phyloP scores from a whole-genome alignment of 2,797 vertebrate species.

The Pachyuromys duprasi region DNA sequence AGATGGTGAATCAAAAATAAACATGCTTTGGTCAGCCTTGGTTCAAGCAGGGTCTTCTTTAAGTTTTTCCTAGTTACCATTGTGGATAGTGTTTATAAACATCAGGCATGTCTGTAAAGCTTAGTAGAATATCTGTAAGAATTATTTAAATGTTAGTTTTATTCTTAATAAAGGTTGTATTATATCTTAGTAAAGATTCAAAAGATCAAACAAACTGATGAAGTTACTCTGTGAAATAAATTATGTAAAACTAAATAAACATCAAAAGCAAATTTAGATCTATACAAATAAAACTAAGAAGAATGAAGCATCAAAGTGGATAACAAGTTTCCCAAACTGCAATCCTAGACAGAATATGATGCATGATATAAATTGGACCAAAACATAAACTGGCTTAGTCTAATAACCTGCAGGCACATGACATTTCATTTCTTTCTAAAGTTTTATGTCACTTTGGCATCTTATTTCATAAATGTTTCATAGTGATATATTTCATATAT shows the following conservation, averaged over 20 bases:
- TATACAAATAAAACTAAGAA: not conserved
- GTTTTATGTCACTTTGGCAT: not conserved
- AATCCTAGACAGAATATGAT: constrained; percentile 16
- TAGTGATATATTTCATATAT: constrained; percentile 8
- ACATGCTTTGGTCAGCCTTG: not conserved
- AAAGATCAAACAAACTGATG: not conserved
- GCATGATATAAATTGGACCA: not conserved
- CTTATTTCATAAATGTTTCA: constrained; percentile 42
- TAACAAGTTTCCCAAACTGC: not conserved
- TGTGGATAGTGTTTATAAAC: not conserved
- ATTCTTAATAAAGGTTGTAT: not conserved
- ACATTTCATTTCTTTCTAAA: constrained; percentile 47
- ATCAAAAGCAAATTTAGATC: not conserved
- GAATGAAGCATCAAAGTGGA: not conserved
- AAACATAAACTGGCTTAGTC: not conserved
- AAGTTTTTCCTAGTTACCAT: not conserved
- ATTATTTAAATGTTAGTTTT: constrained; percentile 46
- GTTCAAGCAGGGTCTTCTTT: not conserved
- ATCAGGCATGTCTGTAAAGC: not conserved
- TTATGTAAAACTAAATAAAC: not conserved
- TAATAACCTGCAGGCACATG: not conserved
- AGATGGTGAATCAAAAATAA: not conserved
- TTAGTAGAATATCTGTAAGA: not conserved
- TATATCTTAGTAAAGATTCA: not conserved
- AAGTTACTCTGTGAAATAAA: not conserved